Base-by-base conservation (phyloP, 2,888 invertebrate genomes). In the Orthosia gothica region DNA sequence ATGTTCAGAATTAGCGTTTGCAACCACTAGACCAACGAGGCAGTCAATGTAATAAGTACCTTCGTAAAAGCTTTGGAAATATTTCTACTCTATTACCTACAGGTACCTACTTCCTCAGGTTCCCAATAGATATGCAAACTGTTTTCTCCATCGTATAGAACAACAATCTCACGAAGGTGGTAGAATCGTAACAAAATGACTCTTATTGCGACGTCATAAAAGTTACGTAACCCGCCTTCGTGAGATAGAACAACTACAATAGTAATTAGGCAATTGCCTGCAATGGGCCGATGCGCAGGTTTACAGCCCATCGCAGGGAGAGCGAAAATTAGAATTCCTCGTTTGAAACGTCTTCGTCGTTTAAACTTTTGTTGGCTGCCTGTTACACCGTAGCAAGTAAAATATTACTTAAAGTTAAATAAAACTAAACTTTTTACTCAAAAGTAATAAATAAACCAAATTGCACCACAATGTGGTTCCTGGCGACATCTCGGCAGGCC, bases 241-340 rank as follows among this genome's bases (percentile, higher is more conserved):
- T 40, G 9, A 40, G 40, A 40, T 32, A 32, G 5, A 7, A 7
- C 40, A 40, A 40, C 40, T 40, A 40, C 9, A 58, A 58, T 66
- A 65, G 70, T 77, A 52, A 83, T 85, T 64, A 68, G 67, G 61
- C 64, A 70, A 82, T 75, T 71, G 83, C 68, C 49, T 54, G 79
- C 67, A 76, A 70, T 76, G 70, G 52, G 58, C 16, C 59, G 45
- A 50, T 72, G 69, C 50, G 32, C 59, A 54, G 66, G 64, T 87
- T 85, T 74, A 86, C 70, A 59, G 67, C 75, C 84, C 63, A 54
- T 49, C 58, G 71, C 66, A 75, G 58, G 76, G 76, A 49, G 72
- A 74, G 83, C 76, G 83, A 85, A 88, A 89, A 89, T 90, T 89
- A 88, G 85, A 89, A 86, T 84, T 86, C 74, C 85, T 87, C 75